Evolutionary conservation across 2,888 invertebrate genomes (phyloP), one percentile per base, ranked within the genome.

Genomic region (Willowsia nigromaculata): DNA sequence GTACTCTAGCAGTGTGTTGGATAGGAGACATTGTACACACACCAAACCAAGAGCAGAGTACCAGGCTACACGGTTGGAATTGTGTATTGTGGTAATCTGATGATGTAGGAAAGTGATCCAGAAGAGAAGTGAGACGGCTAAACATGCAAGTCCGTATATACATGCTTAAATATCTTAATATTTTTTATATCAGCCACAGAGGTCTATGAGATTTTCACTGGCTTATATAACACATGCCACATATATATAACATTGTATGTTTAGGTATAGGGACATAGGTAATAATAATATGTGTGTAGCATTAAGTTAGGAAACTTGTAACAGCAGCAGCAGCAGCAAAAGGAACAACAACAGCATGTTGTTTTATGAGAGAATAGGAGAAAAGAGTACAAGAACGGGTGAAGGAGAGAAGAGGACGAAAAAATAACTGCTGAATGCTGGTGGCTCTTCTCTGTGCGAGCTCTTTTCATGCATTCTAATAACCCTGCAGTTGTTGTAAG

Each of bases 61-160:
- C 59, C 5, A 13, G 56, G 37, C 53, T 56, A 59, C 59, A 86
- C 86, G 81, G 87, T 87, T 82, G 68, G 53, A 86, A 80, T 80
- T 80, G 78, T 86, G 87, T 81, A 80, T 80, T 78, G 87, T 87
- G 87, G 87, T 88, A 88, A 88, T 88, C 83, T 83, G 87, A 86
- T 81, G 87, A 88, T 88, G 82, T 76, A 76, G 88, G 83, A 88
- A 88, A 88, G 83, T 88, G 88, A 88, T 88, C 88, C 88, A 88
- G 82, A 47, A n/a, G 78, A 78, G 62, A 68, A 68, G 76, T 33
- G 76, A 76, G 71, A 71, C 83, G 47, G 53, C 25, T 56, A 25
- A 43, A 53, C 53, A 27, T 50, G 71, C 50, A 62, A 53, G 62
- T 47, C 40, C 47, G 33, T 15, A 47, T 43, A 47, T 37, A 33